Evolutionary conservation across 2,113 vertebrate genomes (phyloP).

Genomic region (Felis catus): F.catus_Fca126_mat1.0 CM031414.1:18136501-18137000

Average conservation of each 20-base stretch:
- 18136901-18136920: not conserved
- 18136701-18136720: not conserved
- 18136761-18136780: not conserved
- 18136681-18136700: not conserved
- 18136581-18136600: not conserved
- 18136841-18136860: too few species aligned
- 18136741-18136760: not conserved
- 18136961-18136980: not conserved
- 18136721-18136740: not conserved
- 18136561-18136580: not conserved
- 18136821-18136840: not conserved
- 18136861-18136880: not conserved
- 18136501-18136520: not conserved
- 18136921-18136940: not conserved
- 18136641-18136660: not conserved
- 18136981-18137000: not conserved
- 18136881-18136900: not conserved
- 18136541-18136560: not conserved
- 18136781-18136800: not conserved
- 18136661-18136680: not conserved
- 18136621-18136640: not conserved
- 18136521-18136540: not conserved
- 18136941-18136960: not conserved
- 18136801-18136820: not conserved
- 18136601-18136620: rapidly evolving